Evolutionary conservation across 2,888 invertebrate species (phyloP).

Genomic region (Amphipyra berbera): DNA sequence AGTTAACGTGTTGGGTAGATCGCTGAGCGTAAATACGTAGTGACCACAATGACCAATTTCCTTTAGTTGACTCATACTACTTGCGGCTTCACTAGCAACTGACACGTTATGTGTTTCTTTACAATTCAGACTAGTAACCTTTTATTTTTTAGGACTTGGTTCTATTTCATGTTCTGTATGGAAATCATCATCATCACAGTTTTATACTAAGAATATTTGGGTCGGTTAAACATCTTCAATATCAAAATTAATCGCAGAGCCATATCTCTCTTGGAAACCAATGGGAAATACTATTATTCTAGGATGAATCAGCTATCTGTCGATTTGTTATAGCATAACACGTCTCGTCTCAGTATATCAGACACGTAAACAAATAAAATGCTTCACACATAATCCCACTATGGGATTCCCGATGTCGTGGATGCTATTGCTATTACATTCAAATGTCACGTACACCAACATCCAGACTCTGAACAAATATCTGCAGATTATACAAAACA

Average conservation of each 20-base stretch:
- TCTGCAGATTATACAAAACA: slow-evolving; percentile 4
- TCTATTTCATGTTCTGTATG: slow-evolving; percentile 13
- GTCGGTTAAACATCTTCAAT: not conserved
- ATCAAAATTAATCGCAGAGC: not conserved
- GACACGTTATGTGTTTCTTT: slow-evolving; percentile 46
- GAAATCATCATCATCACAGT: slow-evolving; percentile 7
- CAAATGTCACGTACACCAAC: slow-evolving; percentile 44
- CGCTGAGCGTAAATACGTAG: slow-evolving; percentile 50
- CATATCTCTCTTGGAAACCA: too few species aligned
- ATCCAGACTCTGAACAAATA: slow-evolving; percentile 10
- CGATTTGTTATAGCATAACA: slow-evolving; percentile 1
- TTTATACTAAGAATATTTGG: not conserved
- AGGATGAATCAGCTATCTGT: too few species aligned
- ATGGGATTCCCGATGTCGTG: slow-evolving; percentile 41
- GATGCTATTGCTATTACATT: slow-evolving; percentile 14
- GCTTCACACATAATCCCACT: slow-evolving; percentile 17
- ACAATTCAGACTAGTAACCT: slow-evolving; percentile 40
- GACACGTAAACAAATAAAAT: slow-evolving; percentile 32
- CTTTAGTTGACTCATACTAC: slow-evolving; percentile 54
- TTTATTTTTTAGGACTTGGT: slow-evolving; percentile 44
- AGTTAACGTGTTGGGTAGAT: slow-evolving; percentile 48
- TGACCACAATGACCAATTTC: slow-evolving; percentile 56
- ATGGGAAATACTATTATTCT: too few species aligned
- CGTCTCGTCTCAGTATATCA: slow-evolving; percentile 7
- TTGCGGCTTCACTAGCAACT: slow-evolving; percentile 38